A percentile compares a stretch with the other conserved stretches of the same genome.
Conservation (phyloP, 1,140 invertebrate species). For the Acyrthosiphon pisum region DNA sequence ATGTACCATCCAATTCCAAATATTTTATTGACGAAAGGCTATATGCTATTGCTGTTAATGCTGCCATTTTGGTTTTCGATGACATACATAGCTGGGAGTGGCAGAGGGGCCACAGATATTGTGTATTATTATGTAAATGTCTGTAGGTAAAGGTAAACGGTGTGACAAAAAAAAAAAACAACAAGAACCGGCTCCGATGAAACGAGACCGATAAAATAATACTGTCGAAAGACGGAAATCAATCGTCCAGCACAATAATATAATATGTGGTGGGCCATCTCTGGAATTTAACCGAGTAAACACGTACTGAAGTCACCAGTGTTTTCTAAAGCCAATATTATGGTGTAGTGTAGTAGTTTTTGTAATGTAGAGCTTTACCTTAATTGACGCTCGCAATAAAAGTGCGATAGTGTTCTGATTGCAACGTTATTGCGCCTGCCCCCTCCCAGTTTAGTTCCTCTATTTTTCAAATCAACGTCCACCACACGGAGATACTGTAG, state of each 20-base stretch:
- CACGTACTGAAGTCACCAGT: neutral
- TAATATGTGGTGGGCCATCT: neutral
- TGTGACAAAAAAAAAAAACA: no score
- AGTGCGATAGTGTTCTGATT: neutral
- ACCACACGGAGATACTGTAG: no score
- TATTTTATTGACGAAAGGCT: neutral
- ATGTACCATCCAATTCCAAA: neutral
- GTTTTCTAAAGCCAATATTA: neutral
- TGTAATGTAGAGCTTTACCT: neutral
- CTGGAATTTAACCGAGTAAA: neutral
- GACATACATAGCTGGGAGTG: neutral
- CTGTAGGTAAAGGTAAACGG: neutral
- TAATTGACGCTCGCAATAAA: neutral
- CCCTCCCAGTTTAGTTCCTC: no score
- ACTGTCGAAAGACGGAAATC: neutral
- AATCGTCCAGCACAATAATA: neutral
- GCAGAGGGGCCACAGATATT: fast-evolving
- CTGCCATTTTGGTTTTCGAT: neutral
- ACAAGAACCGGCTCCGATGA: neutral
- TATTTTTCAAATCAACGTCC: no score
- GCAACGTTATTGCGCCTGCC: neutral
- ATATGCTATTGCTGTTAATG: neutral
- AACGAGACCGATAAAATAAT: neutral
- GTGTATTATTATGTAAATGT: neutral
- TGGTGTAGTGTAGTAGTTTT: neutral